Evolutionary conservation across 2,113 vertebrate genomes (phyloP).

Genomic region (Menidia beryllina): DNA sequence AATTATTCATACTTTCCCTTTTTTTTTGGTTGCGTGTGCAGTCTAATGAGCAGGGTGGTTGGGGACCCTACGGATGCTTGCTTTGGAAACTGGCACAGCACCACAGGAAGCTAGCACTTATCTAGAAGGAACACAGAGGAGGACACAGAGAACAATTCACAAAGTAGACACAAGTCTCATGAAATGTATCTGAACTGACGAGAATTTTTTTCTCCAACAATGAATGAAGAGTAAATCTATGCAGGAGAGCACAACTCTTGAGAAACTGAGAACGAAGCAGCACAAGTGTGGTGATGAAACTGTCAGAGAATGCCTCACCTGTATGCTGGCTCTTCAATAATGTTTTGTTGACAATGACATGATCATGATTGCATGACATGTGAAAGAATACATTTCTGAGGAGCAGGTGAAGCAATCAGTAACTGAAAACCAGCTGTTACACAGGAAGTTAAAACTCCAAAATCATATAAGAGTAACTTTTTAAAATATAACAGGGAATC

Average conservation of each 20-base stretch:
- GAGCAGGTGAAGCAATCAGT: too few relatives aligned
- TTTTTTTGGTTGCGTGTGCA: slow-evolving; percentile 31
- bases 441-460: too few relatives aligned
- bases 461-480: too few relatives aligned
- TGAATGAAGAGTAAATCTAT: slow-evolving; percentile 14
- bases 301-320: not conserved
- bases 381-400: too few relatives aligned
- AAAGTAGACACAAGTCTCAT: slow-evolving; percentile 21
- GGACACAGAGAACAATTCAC: slow-evolving; percentile 16
- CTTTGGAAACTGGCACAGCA: slow-evolving; percentile 39
- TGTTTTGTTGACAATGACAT: not conserved
- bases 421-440: too few relatives aligned
- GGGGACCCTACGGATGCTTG: slow-evolving; percentile 28
- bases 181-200: not conserved
- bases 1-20: slow-evolving; percentile 8
- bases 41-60: slow-evolving; percentile 27
- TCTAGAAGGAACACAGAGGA: slow-evolving; percentile 25
- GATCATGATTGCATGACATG: too few relatives aligned
- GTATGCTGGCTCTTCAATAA: not conserved
- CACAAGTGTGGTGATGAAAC: slow-evolving; percentile 1
- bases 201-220: slow-evolving; percentile 16
- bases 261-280: not conserved
- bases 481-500: not conserved
- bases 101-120: slow-evolving; percentile 47
- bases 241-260: not conserved